Base-by-base conservation (phyloP, 2,888 invertebrate species). In the Creontiades dilutus region DNA sequence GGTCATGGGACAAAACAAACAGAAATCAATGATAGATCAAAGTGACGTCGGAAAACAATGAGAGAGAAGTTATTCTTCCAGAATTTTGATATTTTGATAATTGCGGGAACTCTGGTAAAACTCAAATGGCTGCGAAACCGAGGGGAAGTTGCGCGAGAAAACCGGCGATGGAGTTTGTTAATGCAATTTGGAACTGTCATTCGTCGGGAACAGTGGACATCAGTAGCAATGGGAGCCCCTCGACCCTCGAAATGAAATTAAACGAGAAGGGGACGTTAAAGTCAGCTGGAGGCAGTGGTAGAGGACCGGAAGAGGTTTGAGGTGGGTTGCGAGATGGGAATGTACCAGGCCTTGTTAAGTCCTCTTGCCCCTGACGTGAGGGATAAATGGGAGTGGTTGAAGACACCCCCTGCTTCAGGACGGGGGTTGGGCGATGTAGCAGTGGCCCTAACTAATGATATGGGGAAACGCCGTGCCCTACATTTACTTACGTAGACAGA, bases 171-270 rank as follows among this genome's bases (percentile, higher is more conserved):
- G 61, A 61, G 57, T 23, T 27, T 3, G 57, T 14, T 27, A 85
- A 85, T 28, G 85, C 85, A 85, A 85, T 85, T 57, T 61, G 7
- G 61, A 61, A 46, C 57, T 85, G 85, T 85, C 61, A 85, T 85
- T 61, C 61, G 14, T 85, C 61, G 28, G 37, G n/a, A 61, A 55
- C 85, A 85, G 28, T 37, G 61, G 85, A 61, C 85, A 85, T 85
- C 85, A 61, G 57, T 46, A n/a, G 27, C 85, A 27, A 48, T 57
- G 46, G 85, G 76, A 16, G 78, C 47, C 46, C 57, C 61, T 61
- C 61, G 85, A 57, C 85, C 61, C 85, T 61, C 61, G 11, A 37
- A 85, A 85, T 85, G 85, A 85, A 85, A 85, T 85, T 85, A 85
- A 85, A 85, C 85, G 82, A 82, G 82, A 82, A n/a, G 27, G 48